phyloP scores from a whole-genome alignment of 1,140 invertebrate genomes.

The Vanessa atalanta region DNA sequence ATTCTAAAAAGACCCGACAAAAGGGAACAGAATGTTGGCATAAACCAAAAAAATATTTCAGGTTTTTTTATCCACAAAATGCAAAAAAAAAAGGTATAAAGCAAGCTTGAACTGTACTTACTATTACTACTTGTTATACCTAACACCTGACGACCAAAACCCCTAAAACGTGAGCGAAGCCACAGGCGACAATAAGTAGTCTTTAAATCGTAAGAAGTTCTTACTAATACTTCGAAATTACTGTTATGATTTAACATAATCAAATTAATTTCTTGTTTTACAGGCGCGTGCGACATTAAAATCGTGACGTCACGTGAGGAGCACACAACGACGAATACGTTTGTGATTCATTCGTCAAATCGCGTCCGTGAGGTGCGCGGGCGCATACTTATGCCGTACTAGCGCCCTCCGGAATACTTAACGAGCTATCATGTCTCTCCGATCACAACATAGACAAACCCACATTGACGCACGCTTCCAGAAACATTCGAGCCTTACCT shows the following conservation, averaged over 20 bases:
- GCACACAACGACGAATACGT: constrained; percentile 55
- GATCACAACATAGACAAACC: constrained; percentile 33
- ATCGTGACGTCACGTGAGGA: constrained; percentile 74
- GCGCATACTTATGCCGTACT: constrained; percentile 68
- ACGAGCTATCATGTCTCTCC: constrained; percentile 17
- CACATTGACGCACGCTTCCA: constrained; percentile 41
- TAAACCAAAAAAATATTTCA: no score
- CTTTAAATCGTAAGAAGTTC: no score
- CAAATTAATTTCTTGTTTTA: constrained; percentile 45
- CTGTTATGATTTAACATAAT: constrained; percentile 11
- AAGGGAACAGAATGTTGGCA: no score
- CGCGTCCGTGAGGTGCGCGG: constrained; percentile 65
- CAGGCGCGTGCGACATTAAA: constrained; percentile 67
- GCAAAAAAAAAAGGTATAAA: no score
- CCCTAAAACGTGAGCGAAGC: no score
- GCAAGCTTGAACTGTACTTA: no score
- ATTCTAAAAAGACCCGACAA: no score
- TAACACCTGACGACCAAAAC: no score
- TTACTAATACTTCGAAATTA: neutral
- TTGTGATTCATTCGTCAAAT: constrained; percentile 73
- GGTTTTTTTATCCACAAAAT: no score
- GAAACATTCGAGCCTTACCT: constrained; percentile 51
- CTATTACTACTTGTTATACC: no score
- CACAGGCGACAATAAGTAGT: no score
- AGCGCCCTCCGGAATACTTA: constrained; percentile 44